Evolutionary conservation across 1,140 invertebrate species (phyloP), one percentile per base, ranked within the genome.

Genomic region (Achroia grisella): DNA sequence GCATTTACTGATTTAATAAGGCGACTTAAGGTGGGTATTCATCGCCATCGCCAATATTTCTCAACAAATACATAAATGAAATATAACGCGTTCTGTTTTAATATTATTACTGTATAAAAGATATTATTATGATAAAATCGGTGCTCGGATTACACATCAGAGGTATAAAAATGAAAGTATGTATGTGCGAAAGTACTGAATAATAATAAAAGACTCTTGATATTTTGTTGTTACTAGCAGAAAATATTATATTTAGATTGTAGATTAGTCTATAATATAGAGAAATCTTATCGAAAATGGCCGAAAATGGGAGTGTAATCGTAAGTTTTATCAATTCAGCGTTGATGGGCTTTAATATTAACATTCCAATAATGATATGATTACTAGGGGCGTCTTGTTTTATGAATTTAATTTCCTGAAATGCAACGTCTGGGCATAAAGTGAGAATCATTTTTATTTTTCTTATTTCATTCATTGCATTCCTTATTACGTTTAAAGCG

Each of bases 131-230:
- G 62, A 48, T 67, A 70, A 56, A 64, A 61, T 70, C 68, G 71
- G 74, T 81, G 74, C 71, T 76, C 64, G 63, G 55, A 68, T 62
- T 59, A 62, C 55, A 74, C 71, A 61, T 71, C 69, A 76, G 61
- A 68, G 58, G 59, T 69, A 56, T 71, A 55, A 64, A 49, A 17
- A 45, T 37, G 51, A 33, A 63, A 45, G 48, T 59, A 53, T 57
- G 41, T 46, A 44, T 52, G 48, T 62, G 57, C 42, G 44, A 53
- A 62, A 65, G 50, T 63, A 58, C 52, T 52, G 50, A 52, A 56
- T 49, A 48, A 49, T 39, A 37, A 44, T 46, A 46, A 49, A 51
- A 60, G 47, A 56, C 47, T 56, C 45, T 60, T 45, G 43, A 55
- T 57, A 57, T 55, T 58, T 60, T 62, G 47, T 61, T 63, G 63